phyloP scores from a whole-genome alignment of 2,888 invertebrate species.

The Crematogaster levior region DNA sequence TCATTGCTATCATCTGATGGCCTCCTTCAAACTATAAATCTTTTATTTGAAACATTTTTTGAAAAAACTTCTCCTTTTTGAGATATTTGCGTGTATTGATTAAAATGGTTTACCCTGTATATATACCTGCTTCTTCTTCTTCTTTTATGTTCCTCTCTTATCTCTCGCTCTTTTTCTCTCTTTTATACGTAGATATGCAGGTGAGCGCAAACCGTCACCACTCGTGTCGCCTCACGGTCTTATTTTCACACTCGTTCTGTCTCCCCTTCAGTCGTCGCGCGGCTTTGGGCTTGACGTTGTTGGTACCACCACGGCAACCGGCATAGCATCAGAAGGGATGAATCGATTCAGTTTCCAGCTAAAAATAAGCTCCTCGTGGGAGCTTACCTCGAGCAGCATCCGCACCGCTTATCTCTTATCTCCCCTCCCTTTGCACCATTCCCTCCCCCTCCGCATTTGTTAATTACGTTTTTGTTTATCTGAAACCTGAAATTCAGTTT shows the following conservation, averaged over 20 bases:
- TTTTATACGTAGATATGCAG: neutral
- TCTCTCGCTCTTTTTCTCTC: neutral
- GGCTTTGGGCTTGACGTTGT: conserved; percentile 48
- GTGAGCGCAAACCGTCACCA: neutral
- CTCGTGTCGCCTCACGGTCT: conserved; percentile 18
- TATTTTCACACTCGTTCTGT: conserved; percentile 1
- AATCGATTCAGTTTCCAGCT: conserved; percentile 78
- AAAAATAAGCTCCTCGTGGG: conserved; percentile 77
- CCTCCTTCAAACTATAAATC: too few species aligned
- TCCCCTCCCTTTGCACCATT: conserved; percentile 47
- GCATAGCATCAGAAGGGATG: conserved; percentile 73
- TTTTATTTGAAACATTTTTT: too few species aligned
- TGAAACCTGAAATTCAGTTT: conserved; percentile 10
- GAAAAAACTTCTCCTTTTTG: too few species aligned
- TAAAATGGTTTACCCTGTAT: too few species aligned
- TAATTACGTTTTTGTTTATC: conserved; percentile 28
- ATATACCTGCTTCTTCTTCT: neutral
- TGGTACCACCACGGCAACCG: conserved; percentile 51
- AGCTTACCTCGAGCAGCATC: conserved; percentile 61
- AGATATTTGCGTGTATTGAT: too few species aligned
- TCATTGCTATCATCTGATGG: too few species aligned
- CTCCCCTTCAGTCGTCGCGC: conserved; percentile 2
- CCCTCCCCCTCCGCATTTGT: neutral
- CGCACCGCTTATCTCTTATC: conserved; percentile 43
- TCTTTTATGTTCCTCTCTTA: neutral